Conservation (phyloP, 2,113 vertebrate genomes). For the Ammodramus savannarum region DNA sequence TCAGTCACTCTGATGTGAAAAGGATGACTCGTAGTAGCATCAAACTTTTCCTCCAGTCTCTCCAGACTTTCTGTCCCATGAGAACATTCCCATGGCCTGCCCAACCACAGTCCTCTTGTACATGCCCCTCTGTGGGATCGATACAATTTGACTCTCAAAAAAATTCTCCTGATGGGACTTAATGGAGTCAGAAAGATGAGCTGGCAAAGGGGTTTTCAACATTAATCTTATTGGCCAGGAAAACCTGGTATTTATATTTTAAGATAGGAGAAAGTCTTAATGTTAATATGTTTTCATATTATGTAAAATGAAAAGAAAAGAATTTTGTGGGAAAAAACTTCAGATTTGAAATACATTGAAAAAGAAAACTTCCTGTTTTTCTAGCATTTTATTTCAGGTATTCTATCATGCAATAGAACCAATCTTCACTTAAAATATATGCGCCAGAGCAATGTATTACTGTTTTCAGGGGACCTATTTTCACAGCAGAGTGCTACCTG, state of each 20-base stretch:
- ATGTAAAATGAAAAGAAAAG: neutral
- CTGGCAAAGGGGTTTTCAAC: neutral
- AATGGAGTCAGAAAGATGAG: neutral
- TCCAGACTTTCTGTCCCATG: neutral
- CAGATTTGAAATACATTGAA: neutral
- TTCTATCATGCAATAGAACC: neutral
- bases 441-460: accelerated
- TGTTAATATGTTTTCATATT: neutral
- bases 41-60: neutral
- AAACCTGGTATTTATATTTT: neutral
- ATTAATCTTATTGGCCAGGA: neutral
- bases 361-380: neutral
- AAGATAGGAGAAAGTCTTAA: neutral
- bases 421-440: neutral
- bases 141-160: neutral
- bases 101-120: neutral
- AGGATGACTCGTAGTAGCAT: neutral
- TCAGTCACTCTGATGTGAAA: neutral
- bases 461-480: neutral
- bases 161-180: neutral
- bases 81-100: neutral
- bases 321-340: neutral
- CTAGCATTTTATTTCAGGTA: neutral
- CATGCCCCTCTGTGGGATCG: accelerated
- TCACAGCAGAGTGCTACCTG: neutral